A percentile compares a stretch with the other conserved stretches of the same genome.
These are phyloP conservation scores for Euzophera pinguis DNA, from an alignment of 2,888 invertebrate genomes.

Conservation along the genomic window DNA sequence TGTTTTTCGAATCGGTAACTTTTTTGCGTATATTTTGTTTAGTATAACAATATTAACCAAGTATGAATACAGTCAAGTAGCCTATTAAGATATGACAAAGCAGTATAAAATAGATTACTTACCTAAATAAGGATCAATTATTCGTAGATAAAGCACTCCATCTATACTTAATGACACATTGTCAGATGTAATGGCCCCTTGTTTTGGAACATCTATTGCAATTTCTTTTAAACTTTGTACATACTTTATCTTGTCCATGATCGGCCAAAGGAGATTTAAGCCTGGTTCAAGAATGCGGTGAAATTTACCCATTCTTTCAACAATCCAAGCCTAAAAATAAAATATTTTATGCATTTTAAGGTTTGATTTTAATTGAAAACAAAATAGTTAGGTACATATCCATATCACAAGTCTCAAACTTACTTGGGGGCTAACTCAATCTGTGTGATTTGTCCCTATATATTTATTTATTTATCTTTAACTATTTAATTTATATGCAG, in stretches of 20 bases:
- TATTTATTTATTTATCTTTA: too few relatives aligned
- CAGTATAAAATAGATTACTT: slow-evolving; percentile 20
- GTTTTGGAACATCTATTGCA: slow-evolving; percentile 99
- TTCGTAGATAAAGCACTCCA: slow-evolving; percentile 96
- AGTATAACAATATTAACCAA: too few relatives aligned
- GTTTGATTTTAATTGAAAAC: not conserved
- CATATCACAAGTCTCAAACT: too few relatives aligned
- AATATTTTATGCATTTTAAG: not conserved
- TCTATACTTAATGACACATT: slow-evolving; percentile 98
- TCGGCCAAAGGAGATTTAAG: slow-evolving; percentile 93
- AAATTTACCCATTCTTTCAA: slow-evolving; percentile 99
- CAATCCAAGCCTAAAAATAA: slow-evolving; percentile 91
- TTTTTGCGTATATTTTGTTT: too few relatives aligned
- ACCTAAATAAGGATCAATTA: slow-evolving; percentile 95
- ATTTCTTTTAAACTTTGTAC: slow-evolving; percentile 99
- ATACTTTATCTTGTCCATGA: slow-evolving; percentile 96
- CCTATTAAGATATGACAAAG: not conserved
- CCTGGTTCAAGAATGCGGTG: slow-evolving; percentile 96
- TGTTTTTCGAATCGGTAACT: too few relatives aligned
- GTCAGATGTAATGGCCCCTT: slow-evolving; percentile 98
- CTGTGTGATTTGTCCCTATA: too few relatives aligned
- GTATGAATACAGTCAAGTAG: too few relatives aligned
- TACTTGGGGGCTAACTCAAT: too few relatives aligned
- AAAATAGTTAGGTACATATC: too few relatives aligned
- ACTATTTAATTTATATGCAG: too few relatives aligned